Evolutionary conservation across 2,888 invertebrate species (phyloP).

Genomic region (Chloroclysta siterata): DNA sequence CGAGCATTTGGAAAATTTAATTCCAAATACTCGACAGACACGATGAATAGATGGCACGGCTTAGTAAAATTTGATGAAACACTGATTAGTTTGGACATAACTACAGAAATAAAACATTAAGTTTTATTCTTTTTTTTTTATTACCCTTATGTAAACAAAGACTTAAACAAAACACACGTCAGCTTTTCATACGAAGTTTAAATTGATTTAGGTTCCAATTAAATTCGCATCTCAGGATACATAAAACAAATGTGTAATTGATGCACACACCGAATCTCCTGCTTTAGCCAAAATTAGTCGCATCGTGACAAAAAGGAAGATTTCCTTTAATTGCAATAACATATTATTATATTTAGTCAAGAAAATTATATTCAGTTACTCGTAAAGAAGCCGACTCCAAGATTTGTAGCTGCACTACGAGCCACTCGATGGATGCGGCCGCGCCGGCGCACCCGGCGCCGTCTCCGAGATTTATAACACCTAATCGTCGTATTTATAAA

Average conservation of each 20-base stretch:
- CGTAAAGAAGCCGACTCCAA: constrained; percentile 43
- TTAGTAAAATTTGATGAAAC: constrained; percentile 49
- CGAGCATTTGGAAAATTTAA: too few relatives aligned
- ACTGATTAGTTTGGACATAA: constrained; percentile 4
- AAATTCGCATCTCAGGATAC: constrained; percentile 23
- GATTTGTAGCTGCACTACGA: constrained; percentile 40
- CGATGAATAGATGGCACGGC: constrained; percentile 47
- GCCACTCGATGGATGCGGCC: constrained; percentile 20
- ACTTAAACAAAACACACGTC: neutral
- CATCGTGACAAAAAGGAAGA: constrained; percentile 30
- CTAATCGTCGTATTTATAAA: constrained; percentile 44
- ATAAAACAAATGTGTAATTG: constrained; percentile 14
- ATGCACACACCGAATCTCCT: constrained; percentile 11
- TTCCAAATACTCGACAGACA: constrained; percentile 46
- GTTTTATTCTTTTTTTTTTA: neutral
- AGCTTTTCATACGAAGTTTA: neutral
- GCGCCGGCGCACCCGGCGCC: constrained; percentile 47
- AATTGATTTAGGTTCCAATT: constrained; percentile 11
- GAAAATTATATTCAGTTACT: constrained; percentile 23
- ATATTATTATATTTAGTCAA: constrained; percentile 26
- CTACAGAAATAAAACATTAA: neutral
- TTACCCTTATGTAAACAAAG: too few relatives aligned
- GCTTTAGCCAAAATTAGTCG: constrained; percentile 44
- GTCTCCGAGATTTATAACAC: constrained; percentile 52
- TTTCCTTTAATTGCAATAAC: constrained; percentile 28